These are phyloP conservation scores for Eulemur rufifrons DNA, from an alignment of 2,113 vertebrate genomes.

Conservation along the genomic window DNA sequence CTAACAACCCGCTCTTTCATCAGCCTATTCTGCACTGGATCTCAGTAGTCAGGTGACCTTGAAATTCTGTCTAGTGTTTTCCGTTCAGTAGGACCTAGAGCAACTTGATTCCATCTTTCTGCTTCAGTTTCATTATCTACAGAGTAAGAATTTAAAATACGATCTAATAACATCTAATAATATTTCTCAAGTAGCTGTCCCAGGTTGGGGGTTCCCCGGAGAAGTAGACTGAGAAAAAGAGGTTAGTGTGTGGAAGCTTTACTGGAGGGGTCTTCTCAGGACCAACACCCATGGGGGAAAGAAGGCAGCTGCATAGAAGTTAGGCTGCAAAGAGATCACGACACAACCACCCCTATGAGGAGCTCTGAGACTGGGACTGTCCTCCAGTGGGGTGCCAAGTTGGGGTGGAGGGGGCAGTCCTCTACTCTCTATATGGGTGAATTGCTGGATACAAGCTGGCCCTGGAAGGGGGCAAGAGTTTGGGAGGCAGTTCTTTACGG, in stretches of 20 bases:
- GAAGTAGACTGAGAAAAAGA: not conserved
- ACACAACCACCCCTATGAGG: not conserved
- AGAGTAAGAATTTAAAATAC: not conserved
- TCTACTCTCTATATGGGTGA: not conserved
- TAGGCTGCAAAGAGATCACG: not conserved
- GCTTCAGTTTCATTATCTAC: not conserved
- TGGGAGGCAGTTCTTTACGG: not conserved
- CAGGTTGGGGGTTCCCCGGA: rapidly evolving
- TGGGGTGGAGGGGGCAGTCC: rapidly evolving
- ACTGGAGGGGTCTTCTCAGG: not conserved
- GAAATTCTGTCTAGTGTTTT: not conserved
- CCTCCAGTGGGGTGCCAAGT: not conserved
- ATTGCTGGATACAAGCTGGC: not conserved
- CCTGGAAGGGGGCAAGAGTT: too few species aligned
- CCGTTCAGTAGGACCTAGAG: not conserved
- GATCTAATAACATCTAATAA: not conserved
- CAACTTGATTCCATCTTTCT: not conserved
- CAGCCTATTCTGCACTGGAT: not conserved
- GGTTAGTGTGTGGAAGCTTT: not conserved
- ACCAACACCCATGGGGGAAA: not conserved
- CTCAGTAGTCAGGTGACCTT: not conserved
- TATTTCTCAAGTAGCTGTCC: not conserved
- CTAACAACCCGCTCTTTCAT: not conserved
- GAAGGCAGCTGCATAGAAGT: not conserved
- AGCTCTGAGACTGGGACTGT: not conserved